These are phyloP conservation scores for Cassiopea xamachana DNA, from an alignment of 30 jellyfish, hydroid and myxozoan genomes.

Conservation along the genomic window DNA sequence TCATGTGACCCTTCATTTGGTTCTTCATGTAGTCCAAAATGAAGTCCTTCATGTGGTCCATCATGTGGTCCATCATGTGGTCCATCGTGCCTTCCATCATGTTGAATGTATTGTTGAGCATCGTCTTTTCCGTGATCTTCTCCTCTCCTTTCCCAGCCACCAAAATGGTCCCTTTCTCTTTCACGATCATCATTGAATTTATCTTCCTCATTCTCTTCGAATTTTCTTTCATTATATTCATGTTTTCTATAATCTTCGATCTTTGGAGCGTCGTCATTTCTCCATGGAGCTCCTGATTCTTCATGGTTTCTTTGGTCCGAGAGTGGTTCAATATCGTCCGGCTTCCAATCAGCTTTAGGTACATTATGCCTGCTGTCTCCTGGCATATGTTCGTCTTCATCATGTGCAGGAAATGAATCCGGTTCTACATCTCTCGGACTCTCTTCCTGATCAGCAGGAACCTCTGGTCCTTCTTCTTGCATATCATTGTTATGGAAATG, in stretches of 20 bases:
- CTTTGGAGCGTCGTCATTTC: constrained; percentile 25
- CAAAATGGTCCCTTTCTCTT: constrained; percentile 2
- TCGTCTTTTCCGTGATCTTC: constrained; percentile 21
- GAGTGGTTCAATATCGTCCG: constrained; percentile 9
- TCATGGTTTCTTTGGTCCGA: constrained; percentile 41
- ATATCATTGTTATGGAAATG: constrained; percentile 4
- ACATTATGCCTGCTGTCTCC: constrained; percentile 75
- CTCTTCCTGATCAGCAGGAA: constrained; percentile 64
- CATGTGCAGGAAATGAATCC: constrained; percentile 35
- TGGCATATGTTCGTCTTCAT: constrained; percentile 46
- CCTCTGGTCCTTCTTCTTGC: constrained; percentile 77
- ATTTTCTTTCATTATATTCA: constrained; percentile 24
- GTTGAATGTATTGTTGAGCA: not conserved
- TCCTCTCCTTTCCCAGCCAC: constrained; percentile 37
- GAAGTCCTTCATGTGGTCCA: not conserved
- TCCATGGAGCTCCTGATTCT: constrained; percentile 40
- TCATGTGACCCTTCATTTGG: constrained; percentile 9
- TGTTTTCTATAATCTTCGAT: constrained; percentile 21
- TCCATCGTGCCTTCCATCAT: constrained; percentile 35
- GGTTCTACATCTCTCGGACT: constrained; percentile 64
- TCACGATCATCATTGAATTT: constrained; percentile 15
- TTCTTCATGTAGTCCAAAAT: constrained; percentile 2
- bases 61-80: constrained; percentile 28
- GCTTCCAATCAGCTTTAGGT: constrained; percentile 65
- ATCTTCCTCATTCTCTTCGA: constrained; percentile 19